These are phyloP conservation scores for Coptodon rendalli DNA, from an alignment of 2,113 vertebrate genomes.

Conservation along the genomic window DNA sequence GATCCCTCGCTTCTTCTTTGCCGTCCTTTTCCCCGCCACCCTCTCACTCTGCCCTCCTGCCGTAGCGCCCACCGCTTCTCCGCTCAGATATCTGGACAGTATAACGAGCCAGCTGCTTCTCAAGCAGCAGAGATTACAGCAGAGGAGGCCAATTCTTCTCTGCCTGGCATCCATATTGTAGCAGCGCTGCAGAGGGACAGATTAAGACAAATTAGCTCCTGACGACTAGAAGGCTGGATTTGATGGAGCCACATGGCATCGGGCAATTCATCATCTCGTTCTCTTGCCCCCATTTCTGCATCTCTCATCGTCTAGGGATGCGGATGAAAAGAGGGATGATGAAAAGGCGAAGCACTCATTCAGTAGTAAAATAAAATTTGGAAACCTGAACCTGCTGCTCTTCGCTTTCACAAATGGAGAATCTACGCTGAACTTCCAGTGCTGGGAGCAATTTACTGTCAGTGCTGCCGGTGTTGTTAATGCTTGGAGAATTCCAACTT, in stretches of 20 bases:
- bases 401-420: neutral
- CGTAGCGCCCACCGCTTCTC: neutral
- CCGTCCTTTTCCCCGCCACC: neutral
- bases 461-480: neutral
- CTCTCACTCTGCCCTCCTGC: neutral
- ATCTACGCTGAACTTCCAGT: neutral
- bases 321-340: neutral
- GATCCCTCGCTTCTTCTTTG: neutral
- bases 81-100: slow-evolving; percentile 1
- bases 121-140: slow-evolving; percentile 33
- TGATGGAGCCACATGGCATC: slow-evolving; percentile 39
- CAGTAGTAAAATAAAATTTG: neutral
- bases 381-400: neutral
- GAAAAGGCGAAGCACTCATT: neutral
- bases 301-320: neutral
- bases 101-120: slow-evolving; percentile 34
- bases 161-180: slow-evolving; percentile 36
- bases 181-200: slow-evolving; percentile 32
- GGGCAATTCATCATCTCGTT: slow-evolving; percentile 25
- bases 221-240: slow-evolving; percentile 28
- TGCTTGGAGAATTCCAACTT: neutral
- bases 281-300: neutral
- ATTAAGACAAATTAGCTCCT: slow-evolving; percentile 58
- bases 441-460: neutral
- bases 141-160: slow-evolving; percentile 41